These are phyloP conservation scores for Diadema setosum DNA, from an alignment of 35 echinoderm and acorn worm genomes.

Conservation along the genomic window DNA sequence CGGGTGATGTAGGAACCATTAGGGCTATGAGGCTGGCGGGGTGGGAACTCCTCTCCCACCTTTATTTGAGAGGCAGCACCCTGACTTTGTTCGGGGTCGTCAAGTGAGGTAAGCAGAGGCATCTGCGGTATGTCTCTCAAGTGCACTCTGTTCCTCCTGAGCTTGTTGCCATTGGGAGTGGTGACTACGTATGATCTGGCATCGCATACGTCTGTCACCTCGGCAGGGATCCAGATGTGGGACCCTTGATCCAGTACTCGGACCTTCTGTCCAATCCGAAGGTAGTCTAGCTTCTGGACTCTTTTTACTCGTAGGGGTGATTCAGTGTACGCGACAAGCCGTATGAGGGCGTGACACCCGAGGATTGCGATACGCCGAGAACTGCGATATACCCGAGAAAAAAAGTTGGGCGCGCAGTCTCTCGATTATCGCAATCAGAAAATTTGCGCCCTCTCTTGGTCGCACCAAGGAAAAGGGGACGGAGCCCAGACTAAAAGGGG, in stretches of 20 bases:
- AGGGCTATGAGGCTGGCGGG: background rate
- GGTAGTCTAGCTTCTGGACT: no score
- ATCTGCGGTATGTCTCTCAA: background rate
- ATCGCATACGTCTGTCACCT: background rate
- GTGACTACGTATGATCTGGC: background rate
- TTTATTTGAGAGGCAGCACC: background rate
- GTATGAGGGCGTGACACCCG: no score
- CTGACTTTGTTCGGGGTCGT: background rate
- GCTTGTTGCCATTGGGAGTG: background rate
- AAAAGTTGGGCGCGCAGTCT: no score
- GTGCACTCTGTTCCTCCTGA: background rate
- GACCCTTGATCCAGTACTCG: background rate
- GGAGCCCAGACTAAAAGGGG: no score
- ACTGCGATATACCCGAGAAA: no score
- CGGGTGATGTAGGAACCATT: background rate
- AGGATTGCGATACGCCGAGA: no score
- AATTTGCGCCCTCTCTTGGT: no score
- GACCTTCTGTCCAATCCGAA: background rate
- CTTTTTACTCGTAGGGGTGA: no score
- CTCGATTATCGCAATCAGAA: no score
- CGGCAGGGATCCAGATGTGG: background rate
- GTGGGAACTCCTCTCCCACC: background rate
- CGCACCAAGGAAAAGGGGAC: no score
- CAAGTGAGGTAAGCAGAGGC: background rate
- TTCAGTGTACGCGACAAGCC: no score